These are phyloP conservation scores for Xylocopa sonorina DNA, from an alignment of 1,140 invertebrate genomes.

Conservation along the genomic window DNA sequence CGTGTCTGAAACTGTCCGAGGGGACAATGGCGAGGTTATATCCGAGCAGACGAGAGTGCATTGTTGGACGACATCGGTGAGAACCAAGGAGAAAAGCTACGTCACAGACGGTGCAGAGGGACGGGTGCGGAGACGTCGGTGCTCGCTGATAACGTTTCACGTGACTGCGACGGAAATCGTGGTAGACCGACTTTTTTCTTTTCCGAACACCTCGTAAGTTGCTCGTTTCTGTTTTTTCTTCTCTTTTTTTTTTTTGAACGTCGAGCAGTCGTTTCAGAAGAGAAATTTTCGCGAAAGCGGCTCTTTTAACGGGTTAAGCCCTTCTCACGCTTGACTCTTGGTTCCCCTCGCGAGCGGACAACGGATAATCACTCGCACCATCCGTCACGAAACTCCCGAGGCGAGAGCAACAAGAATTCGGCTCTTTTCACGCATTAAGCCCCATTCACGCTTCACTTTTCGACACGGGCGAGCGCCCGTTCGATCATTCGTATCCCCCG, in stretches of 20 bases:
- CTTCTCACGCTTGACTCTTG: not conserved
- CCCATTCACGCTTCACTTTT: not conserved
- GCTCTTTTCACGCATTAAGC: not conserved
- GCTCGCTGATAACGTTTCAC: slow-evolving; percentile 13
- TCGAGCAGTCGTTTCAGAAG: no score
- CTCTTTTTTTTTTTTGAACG: no score
- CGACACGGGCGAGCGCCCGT: not conserved
- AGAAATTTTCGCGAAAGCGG: not conserved
- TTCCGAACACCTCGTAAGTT: no score
- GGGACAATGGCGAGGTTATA: slow-evolving; percentile 53
- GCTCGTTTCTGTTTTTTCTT: no score
- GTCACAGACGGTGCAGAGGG: not conserved
- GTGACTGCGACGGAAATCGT: not conserved
- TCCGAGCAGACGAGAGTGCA: slow-evolving; percentile 37
- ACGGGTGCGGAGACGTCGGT: not conserved
- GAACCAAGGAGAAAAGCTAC: slow-evolving; percentile 38
- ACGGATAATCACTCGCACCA: not conserved
- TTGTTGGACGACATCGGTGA: slow-evolving; percentile 40
- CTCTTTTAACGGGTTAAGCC: not conserved
- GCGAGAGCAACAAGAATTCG: no score
- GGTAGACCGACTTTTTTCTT: not conserved
- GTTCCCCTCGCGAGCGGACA: no score
- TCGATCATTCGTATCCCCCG: not conserved
- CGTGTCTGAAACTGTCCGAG: slow-evolving; percentile 39
- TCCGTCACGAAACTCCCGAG: not conserved